Conservation (phyloP, 2,797 vertebrate genomes). For the Loris lydekkerianus region DNA sequence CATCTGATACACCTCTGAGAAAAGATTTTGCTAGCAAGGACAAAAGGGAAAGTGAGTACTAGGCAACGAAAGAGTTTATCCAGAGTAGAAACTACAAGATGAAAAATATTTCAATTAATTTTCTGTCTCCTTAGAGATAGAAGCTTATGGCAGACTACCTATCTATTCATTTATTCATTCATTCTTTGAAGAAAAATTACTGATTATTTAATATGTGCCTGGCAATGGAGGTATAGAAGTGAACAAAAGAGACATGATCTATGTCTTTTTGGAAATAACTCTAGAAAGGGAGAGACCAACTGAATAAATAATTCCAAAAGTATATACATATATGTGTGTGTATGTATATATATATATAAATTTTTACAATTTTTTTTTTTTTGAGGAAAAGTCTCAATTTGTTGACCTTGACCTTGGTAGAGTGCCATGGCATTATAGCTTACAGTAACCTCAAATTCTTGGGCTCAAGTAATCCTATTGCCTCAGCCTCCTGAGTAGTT, state of each 20-base stretch:
- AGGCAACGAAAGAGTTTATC: not conserved
- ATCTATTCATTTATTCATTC: not conserved
- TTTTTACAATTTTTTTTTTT: not conserved
- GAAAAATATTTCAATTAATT: not conserved
- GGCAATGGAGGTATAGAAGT: not conserved
- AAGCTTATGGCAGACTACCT: not conserved
- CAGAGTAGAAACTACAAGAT: not conserved
- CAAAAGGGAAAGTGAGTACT: not conserved
- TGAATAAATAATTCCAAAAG: conserved; percentile 6
- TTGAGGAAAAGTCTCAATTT: too few species aligned
- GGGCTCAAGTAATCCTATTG: too few species aligned
- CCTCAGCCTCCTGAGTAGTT: too few species aligned
- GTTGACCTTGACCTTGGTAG: too few species aligned
- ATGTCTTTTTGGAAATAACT: not conserved
- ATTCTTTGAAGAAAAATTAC: not conserved
- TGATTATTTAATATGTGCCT: not conserved
- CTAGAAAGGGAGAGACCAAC: not conserved
- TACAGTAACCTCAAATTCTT: too few species aligned
- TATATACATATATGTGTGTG: too few species aligned
- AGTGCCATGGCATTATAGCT: too few species aligned
- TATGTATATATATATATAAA: not conserved
- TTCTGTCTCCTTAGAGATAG: conserved; percentile 5
- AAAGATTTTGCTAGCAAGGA: not conserved
- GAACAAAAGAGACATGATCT: not conserved
- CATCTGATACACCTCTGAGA: not conserved